Conservation (phyloP, 1,140 invertebrate genomes). For the Eufriesea mexicana region DNA sequence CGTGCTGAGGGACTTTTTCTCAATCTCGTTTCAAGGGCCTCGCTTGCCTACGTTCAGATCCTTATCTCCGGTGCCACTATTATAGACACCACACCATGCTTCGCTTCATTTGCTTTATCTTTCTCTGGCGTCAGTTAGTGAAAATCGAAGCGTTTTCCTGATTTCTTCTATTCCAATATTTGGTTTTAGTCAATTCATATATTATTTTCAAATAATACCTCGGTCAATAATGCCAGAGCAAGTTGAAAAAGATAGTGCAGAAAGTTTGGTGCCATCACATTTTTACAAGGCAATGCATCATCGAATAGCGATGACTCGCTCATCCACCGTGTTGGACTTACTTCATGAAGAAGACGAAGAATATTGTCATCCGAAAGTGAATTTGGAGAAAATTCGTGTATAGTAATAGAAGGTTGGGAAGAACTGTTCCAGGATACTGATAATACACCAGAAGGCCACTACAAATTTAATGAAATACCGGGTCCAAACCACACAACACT, state of each 20-base stretch:
- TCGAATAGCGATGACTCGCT: neutral
- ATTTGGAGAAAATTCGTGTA: no score
- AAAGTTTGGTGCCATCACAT: neutral
- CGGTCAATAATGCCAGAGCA: neutral
- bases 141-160: slow-evolving; percentile 7
- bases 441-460: slow-evolving; percentile 1
- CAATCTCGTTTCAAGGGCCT: no score
- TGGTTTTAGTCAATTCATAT: slow-evolving; percentile 1
- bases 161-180: slow-evolving; percentile 9
- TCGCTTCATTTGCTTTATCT: no score
- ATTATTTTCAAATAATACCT: neutral
- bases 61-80: no score
- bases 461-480: neutral
- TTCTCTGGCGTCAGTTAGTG: slow-evolving; percentile 1
- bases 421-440: slow-evolving; percentile 4
- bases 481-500: slow-evolving; percentile 1
- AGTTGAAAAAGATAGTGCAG: no score
- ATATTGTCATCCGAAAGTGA: slow-evolving; percentile 2
- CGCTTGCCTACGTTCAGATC: no score
- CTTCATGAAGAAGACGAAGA: neutral
- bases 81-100: no score
- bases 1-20: no score
- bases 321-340: neutral
- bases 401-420: neutral
- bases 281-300: slow-evolving; percentile 1